Conservation (phyloP, 2,797 vertebrate species). For the Moxostoma hubbsi region DNA sequence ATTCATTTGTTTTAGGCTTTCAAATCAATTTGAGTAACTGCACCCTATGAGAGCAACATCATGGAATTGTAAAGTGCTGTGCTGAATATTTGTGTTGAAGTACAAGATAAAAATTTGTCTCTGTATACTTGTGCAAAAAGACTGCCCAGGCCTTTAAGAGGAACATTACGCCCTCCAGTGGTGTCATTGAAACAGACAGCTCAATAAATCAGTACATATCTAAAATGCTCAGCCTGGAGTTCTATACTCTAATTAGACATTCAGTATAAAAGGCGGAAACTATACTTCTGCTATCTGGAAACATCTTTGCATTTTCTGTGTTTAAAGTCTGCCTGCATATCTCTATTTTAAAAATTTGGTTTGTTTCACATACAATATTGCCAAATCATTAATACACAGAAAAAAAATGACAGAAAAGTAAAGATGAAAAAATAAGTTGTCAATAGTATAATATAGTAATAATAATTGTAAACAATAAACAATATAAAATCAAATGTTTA, state of each 20-base stretch:
- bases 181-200: slow-evolving; percentile 33
- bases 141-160: slow-evolving; percentile 1
- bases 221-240: slow-evolving; percentile 13
- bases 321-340: too few species aligned
- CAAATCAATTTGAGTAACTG: slow-evolving; percentile 36
- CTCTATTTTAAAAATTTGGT: too few species aligned
- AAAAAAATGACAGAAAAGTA: too few species aligned
- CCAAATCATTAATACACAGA: too few species aligned
- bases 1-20: slow-evolving; percentile 42
- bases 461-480: too few species aligned
- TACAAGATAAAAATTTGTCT: slow-evolving; percentile 30
- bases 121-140: slow-evolving; percentile 25
- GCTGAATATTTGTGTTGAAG: slow-evolving; percentile 39
- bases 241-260: background rate
- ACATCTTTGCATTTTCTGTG: too few species aligned
- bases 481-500: too few species aligned
- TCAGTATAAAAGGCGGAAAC: slow-evolving; percentile 2
- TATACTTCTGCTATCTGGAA: background rate
- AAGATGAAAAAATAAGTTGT: too few species aligned
- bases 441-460: too few species aligned
- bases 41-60: slow-evolving; percentile 23
- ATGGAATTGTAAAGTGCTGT: slow-evolving; percentile 36
- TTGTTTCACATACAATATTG: too few species aligned
- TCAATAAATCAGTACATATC: slow-evolving; percentile 24
- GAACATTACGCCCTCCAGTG: slow-evolving; percentile 32